phyloP scores from a whole-genome alignment of 1,140 invertebrate species.

The Oppia nitens region DNA sequence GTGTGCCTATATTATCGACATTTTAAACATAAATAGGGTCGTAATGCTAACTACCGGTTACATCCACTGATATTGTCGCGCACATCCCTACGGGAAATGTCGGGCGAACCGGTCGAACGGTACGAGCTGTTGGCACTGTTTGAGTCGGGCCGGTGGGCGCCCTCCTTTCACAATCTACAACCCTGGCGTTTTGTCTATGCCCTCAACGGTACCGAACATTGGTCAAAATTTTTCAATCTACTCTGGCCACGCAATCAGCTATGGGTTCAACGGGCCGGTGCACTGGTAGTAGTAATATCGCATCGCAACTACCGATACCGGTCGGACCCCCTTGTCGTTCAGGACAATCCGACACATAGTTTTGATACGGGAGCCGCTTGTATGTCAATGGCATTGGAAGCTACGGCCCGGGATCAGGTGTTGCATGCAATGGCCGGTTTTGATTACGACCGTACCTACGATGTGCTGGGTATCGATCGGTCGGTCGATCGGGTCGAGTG shows the following conservation, averaged over 20 bases:
- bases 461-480: neutral
- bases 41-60: too few relatives aligned
- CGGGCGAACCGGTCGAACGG: constrained; percentile 1
- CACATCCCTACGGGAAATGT: constrained; percentile 2
- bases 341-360: constrained; percentile 1
- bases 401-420: constrained; percentile 2
- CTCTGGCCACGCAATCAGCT: constrained; percentile 2
- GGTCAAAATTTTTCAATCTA: constrained; percentile 1
- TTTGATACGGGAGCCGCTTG: constrained; percentile 7
- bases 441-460: neutral
- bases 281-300: constrained; percentile 2
- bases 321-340: neutral
- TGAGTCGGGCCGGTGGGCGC: constrained; percentile 9
- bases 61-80: constrained; percentile 9
- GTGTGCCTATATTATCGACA: too few relatives aligned
- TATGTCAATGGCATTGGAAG: constrained; percentile 11
- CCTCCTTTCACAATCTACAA: constrained; percentile 4
- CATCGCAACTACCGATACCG: neutral
- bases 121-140: constrained; percentile 7
- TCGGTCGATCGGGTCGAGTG: constrained; percentile 1
- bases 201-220: neutral
- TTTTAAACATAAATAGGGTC: too few relatives aligned
- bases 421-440: constrained; percentile 7
- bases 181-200: constrained; percentile 8
- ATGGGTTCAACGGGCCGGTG: constrained; percentile 1